Evolutionary conservation across 2,113 vertebrate species (phyloP).

Genomic region (Zapus hudsonius): DNA sequence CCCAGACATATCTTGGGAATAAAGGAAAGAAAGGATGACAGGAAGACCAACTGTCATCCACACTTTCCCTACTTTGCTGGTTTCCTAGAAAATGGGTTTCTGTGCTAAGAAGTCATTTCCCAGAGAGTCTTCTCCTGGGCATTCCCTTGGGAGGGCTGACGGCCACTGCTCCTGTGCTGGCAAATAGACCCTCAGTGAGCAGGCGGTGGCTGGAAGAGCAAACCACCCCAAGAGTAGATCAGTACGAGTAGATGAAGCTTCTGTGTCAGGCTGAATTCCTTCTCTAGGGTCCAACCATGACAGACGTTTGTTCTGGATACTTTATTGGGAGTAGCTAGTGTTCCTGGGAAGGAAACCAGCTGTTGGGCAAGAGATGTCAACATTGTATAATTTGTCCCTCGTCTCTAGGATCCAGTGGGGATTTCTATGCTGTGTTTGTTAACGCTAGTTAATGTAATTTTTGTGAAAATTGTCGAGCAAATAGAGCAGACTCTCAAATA

Average conservation of each 20-base stretch:
- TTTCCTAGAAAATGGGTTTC: background rate
- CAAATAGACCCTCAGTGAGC: fast-evolving
- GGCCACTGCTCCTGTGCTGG: background rate
- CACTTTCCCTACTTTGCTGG: background rate
- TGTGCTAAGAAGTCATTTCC: background rate
- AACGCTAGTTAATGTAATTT: conserved; percentile 74
- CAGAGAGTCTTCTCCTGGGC: background rate
- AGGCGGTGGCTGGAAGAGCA: fast-evolving
- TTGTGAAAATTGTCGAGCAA: conserved; percentile 73
- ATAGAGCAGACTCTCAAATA: conserved; percentile 77
- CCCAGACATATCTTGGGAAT: background rate
- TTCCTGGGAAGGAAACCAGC: conserved; percentile 60
- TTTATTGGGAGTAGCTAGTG: conserved; percentile 40
- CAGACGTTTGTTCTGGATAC: background rate
- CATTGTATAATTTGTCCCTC: conserved; percentile 53
- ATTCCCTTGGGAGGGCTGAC: background rate
- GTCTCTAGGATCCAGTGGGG: conserved; percentile 11
- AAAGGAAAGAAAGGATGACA: background rate
- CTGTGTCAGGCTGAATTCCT: background rate
- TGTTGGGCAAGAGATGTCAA: background rate
- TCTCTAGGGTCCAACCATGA: conserved; percentile 5
- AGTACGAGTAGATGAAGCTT: background rate
- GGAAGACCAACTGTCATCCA: background rate
- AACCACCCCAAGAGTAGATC: no score
- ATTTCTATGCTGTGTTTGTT: conserved; percentile 65